Percentiles rank a stretch among this genome's conserved stretches.
Conservation (phyloP, 2,113 vertebrate genomes). For the Anarhynchus alexandrinus region DNA sequence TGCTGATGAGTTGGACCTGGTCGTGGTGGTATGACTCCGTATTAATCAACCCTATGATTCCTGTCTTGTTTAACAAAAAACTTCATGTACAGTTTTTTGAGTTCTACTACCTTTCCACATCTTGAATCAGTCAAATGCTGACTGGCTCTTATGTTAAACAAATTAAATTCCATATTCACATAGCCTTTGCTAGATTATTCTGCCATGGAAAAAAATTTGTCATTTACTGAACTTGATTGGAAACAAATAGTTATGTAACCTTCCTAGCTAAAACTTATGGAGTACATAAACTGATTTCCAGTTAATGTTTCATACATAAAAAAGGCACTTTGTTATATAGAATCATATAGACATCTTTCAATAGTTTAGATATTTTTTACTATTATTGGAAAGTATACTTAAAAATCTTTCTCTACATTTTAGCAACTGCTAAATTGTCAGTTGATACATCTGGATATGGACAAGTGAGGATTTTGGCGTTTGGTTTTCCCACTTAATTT, state of each 20-base stretch:
- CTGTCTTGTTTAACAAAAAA: constrained; percentile 55
- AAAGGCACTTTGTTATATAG: background rate
- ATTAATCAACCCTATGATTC: constrained; percentile 37
- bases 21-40: background rate
- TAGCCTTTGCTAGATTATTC: constrained; percentile 1
- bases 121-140: constrained; percentile 47
- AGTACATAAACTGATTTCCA: background rate
- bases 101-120: constrained; percentile 20
- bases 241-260: background rate
- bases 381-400: background rate
- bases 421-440: background rate
- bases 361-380: background rate
- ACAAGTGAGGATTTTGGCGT: background rate
- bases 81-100: background rate
- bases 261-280: background rate
- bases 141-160: constrained; percentile 24
- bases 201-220: background rate
- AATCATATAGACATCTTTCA: background rate
- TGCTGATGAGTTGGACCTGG: background rate
- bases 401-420: background rate
- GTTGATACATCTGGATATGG: background rate
- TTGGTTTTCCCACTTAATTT: background rate
- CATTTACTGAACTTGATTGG: background rate
- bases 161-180: constrained; percentile 47
- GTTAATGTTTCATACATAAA: background rate